Conservation (phyloP, 1,140 invertebrate genomes). For the Drosophila ogumai region DNA sequence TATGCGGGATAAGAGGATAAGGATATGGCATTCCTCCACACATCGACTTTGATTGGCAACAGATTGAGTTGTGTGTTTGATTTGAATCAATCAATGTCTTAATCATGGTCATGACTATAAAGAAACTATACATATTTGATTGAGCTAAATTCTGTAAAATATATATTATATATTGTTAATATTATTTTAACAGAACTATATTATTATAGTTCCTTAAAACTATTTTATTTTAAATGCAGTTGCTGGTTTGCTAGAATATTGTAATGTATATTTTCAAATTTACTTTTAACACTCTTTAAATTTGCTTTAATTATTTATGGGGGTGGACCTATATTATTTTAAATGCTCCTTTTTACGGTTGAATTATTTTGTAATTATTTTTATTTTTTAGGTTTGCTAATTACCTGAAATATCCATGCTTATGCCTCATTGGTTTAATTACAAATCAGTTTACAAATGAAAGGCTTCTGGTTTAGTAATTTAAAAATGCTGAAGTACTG, state of each 20-base stretch:
- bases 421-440: neutral
- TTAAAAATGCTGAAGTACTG: neutral
- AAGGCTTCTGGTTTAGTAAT: neutral
- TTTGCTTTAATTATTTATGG: neutral
- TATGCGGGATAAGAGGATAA: conserved; percentile 12
- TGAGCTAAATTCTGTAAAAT: neutral
- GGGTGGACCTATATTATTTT: neutral
- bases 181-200: no score
- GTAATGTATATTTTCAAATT: neutral
- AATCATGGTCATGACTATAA: conserved; percentile 1
- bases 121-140: conserved; percentile 17
- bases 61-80: conserved; percentile 42
- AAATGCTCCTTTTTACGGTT: neutral
- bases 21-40: conserved; percentile 2
- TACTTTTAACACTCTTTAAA: neutral
- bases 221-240: neutral
- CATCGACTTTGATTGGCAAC: conserved; percentile 14
- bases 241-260: neutral
- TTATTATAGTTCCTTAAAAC: neutral
- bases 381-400: neutral
- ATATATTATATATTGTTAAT: neutral
- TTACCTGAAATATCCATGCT: neutral
- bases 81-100: conserved; percentile 34
- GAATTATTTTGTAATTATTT: neutral
- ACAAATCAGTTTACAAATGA: neutral